Percentiles rank a stretch among this genome's conserved stretches.
These are phyloP conservation scores for Chionodraco myersi DNA, from an alignment of 2,113 vertebrate species.

Conservation along the genomic window DNA sequence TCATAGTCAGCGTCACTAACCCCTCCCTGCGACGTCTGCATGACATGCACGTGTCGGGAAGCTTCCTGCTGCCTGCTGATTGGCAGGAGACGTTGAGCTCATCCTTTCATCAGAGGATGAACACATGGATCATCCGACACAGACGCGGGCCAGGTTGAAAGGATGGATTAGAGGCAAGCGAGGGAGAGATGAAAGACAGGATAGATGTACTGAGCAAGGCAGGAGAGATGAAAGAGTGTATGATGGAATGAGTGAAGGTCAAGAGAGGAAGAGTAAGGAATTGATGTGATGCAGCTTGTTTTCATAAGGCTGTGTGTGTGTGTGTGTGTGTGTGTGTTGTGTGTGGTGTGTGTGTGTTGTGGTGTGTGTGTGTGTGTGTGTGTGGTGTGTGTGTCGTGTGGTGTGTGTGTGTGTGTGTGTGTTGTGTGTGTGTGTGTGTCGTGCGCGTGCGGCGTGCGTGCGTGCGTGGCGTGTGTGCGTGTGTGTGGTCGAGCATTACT, in stretches of 20 bases:
- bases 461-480: too few species aligned
- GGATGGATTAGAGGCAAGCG: conserved; percentile 70
- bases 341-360: too few species aligned
- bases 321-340: background rate
- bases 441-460: too few species aligned
- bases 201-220: conserved; percentile 55
- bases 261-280: conserved; percentile 72
- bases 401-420: background rate
- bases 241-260: conserved; percentile 79
- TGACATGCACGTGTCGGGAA: conserved; percentile 34
- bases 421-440: conserved; percentile 8
- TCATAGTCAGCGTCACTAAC: conserved; percentile 10
- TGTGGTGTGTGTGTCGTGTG: too few species aligned
- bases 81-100: conserved; percentile 60
- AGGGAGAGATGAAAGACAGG: conserved; percentile 73
- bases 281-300: conserved; percentile 75
- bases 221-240: conserved; percentile 74
- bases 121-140: conserved; percentile 62
- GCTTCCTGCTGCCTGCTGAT: conserved; percentile 50
- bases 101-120: conserved; percentile 73
- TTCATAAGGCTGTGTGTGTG: conserved; percentile 57
- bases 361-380: too few species aligned
- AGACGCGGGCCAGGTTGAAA: conserved; percentile 65
- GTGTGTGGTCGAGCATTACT: too few species aligned
- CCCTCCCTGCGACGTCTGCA: conserved; percentile 24